Conservation (phyloP, 1,140 invertebrate species). For the Tenebrio molitor region DNA sequence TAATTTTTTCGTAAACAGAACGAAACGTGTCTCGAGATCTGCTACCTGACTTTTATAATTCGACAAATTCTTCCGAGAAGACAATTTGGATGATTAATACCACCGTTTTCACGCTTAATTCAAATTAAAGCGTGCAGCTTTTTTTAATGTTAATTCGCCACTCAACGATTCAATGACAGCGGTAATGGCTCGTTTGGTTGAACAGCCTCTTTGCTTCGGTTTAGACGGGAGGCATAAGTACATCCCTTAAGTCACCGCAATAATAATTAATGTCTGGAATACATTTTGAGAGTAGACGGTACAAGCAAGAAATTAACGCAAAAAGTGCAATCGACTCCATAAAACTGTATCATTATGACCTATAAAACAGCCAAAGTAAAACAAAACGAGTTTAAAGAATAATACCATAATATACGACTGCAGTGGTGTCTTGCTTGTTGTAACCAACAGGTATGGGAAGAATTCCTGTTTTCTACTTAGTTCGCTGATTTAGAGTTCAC, state of each 20-base stretch:
- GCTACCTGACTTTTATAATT: constrained; percentile 26
- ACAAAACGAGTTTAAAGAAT: constrained; percentile 35
- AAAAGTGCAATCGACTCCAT: constrained; percentile 13
- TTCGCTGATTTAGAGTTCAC: constrained; percentile 21
- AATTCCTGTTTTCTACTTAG: constrained; percentile 41
- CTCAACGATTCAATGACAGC: constrained; percentile 14
- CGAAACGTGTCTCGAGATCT: constrained; percentile 19
- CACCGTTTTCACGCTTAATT: constrained; percentile 22
- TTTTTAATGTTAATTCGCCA: constrained; percentile 23
- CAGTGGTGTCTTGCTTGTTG: constrained; percentile 22
- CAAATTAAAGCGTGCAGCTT: constrained; percentile 25
- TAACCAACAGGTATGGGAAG: constrained; percentile 28
- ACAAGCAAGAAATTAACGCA: constrained; percentile 9
- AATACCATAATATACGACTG: constrained; percentile 19
- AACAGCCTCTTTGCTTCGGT: not conserved
- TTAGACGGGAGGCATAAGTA: not conserved
- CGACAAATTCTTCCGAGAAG: constrained; percentile 33
- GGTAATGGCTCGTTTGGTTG: constrained; percentile 6
- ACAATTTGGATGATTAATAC: constrained; percentile 25
- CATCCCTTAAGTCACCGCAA: not conserved
- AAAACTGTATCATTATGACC: constrained; percentile 39
- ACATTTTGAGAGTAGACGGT: not conserved
- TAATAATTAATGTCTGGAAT: constrained; percentile 4
- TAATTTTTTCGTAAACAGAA: constrained; percentile 37
- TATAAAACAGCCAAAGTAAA: constrained; percentile 22